Base-by-base conservation (phyloP, 2,888 invertebrate genomes). In the Schizaphis graminum region DNA sequence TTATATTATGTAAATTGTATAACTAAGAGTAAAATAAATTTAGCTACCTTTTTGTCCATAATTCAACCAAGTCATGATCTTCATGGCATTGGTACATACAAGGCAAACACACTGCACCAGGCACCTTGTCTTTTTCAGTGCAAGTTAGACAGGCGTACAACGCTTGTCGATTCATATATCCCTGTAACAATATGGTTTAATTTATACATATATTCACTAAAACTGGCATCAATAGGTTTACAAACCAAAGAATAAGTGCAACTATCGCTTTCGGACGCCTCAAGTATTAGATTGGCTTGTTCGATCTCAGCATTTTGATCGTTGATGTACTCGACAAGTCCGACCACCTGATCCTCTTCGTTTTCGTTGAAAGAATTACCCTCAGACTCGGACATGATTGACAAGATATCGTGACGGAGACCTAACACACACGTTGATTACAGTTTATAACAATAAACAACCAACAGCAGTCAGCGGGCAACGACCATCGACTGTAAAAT, bases 21-120 rank as follows among this genome's bases (percentile, higher is more conserved):
- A 21, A 7, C 1, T 35, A n/a, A 77, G 2, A 35, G 67, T 77
- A 77, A 7, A 77, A 77, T n/a, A 77, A 90, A 16, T 87, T 77
- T 24, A 53, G 35, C 94, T 96, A 96, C 96, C 97, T 95, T 96
- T 99, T 99, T 0, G 99, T 99, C 96, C 99, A 99, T 41, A 99
- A 96, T 96, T 99, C 99, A 91, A 99, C 96, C 1, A 99, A 97
- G 84, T 99, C 98, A 96, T 99, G 99, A 92, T 98, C 98, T 95
- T 99, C 99, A 95, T 99, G 99, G 95, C 99, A 99, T 94, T 97
- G 97, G 95, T 98, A 97, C 95, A 98, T 98, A 96, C 99, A 99
- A 4, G 99, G 99, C 4, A 99, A 96, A 96, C 99, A 99, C 53
- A 99, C 96, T 10, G 98, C 99, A 84, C 98, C 98, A 94, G 97